A percentile compares a stretch with the other conserved stretches of the same genome.
Conservation (phyloP, 2,888 invertebrate species). For the Callosobruchus maculatus region DNA sequence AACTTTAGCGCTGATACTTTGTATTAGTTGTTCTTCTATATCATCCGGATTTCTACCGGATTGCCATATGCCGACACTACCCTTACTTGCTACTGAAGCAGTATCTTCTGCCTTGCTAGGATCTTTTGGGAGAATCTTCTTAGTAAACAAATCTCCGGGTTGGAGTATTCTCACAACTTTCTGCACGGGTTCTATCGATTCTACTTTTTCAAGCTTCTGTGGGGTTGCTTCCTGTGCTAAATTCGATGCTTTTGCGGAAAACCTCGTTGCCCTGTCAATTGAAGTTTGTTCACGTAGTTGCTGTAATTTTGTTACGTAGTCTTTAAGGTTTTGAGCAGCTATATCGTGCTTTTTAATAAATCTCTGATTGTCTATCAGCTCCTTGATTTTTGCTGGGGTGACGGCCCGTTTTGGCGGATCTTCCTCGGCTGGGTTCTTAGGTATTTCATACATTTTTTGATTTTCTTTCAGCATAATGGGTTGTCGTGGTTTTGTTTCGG, state of each 20-base stretch:
- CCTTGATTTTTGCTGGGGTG: background rate
- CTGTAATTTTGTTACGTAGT: constrained; percentile 12
- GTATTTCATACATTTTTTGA: background rate
- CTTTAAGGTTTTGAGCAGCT: constrained; percentile 5
- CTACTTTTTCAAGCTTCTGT: constrained; percentile 1
- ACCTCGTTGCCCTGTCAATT: constrained; percentile 4
- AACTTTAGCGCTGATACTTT: background rate
- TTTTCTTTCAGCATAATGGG: background rate
- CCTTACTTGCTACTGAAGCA: background rate
- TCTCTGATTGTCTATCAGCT: background rate
- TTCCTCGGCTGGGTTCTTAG: background rate
- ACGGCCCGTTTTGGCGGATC: background rate
- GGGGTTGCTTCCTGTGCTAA: background rate
- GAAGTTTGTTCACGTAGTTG: constrained; percentile 10
- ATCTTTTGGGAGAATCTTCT: background rate
- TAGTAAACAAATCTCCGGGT: background rate
- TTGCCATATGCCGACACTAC: background rate
- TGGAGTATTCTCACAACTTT: background rate
- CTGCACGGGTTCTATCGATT: background rate
- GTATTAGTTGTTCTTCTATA: background rate
- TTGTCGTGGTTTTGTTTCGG: background rate
- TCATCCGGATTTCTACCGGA: background rate
- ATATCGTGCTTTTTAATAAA: background rate
- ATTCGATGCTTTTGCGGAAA: background rate
- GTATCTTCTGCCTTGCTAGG: background rate